phyloP scores from a whole-genome alignment of 2,888 invertebrate genomes.

The Neoaliturus tenellus region DNA sequence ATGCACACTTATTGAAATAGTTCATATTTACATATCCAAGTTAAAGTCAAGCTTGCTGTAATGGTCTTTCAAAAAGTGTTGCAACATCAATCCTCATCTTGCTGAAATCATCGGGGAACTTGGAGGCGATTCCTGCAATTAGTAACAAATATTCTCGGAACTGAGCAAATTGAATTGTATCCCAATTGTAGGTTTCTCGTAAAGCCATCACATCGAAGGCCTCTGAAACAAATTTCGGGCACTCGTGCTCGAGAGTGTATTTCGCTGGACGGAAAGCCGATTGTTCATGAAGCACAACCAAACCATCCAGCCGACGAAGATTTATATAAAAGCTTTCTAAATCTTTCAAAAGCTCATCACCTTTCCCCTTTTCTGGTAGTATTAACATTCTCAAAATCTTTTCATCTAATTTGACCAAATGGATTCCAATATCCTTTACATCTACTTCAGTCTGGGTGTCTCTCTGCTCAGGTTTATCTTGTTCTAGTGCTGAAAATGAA shows the following conservation, averaged over 20 bases:
- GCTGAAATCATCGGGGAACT: slow-evolving; percentile 27
- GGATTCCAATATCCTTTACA: background rate
- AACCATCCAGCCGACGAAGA: background rate
- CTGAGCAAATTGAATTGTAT: background rate
- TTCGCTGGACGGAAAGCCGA: slow-evolving; percentile 3
- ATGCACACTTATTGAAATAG: background rate
- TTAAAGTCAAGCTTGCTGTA: background rate
- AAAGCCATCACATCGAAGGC: slow-evolving; percentile 3
- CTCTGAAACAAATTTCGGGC: slow-evolving; percentile 19
- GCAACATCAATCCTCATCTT: slow-evolving; percentile 21
- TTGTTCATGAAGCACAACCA: slow-evolving; percentile 7
- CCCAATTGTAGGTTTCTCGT: background rate
- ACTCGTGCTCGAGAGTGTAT: background rate
- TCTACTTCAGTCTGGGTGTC: background rate
- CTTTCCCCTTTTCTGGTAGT: slow-evolving; percentile 1
- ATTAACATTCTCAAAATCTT: slow-evolving; percentile 25
- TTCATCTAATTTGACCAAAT: slow-evolving; percentile 6
- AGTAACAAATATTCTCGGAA: slow-evolving; percentile 16
- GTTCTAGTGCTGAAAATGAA: background rate
- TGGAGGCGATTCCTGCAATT: background rate
- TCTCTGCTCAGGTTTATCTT: background rate
- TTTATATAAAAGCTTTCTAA: background rate
- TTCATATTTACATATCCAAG: background rate
- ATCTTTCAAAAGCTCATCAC: slow-evolving; percentile 9
- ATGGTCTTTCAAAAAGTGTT: slow-evolving; percentile 1